Percentiles rank a stretch among this genome's conserved stretches.
Evolutionary conservation across 2,888 invertebrate species (phyloP).

Genomic region (Allygus modestus): DNA sequence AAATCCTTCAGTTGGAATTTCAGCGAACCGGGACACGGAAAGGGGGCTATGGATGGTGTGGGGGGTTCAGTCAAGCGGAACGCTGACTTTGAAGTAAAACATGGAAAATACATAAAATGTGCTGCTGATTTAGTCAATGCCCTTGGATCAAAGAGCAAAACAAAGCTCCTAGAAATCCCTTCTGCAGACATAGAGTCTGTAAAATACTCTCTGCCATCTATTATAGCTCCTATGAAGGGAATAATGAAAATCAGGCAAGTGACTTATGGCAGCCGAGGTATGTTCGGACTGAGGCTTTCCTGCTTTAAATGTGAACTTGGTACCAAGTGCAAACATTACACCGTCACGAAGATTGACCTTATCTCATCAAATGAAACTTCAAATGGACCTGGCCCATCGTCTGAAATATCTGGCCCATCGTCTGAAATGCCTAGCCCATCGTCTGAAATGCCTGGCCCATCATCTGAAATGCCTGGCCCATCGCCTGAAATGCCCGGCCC

Average conservation of each 20-base stretch:
- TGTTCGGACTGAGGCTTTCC: background rate
- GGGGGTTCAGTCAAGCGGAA: slow-evolving; percentile 32
- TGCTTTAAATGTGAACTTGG: background rate
- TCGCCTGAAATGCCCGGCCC: too few species aligned
- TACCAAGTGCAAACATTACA: background rate
- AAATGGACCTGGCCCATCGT: background rate
- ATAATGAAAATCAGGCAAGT: slow-evolving; percentile 30
- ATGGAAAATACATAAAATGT: slow-evolving; percentile 3
- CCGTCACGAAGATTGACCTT: background rate
- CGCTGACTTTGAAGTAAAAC: slow-evolving; percentile 26
- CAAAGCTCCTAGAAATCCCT: background rate
- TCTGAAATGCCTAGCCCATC: too few species aligned
- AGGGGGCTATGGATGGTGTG: slow-evolving; percentile 36
- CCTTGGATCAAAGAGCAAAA: background rate
- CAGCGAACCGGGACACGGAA: slow-evolving; percentile 44
- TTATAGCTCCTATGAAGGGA: background rate
- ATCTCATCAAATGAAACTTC: background rate
- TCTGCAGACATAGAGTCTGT: background rate
- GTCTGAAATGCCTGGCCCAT: too few species aligned
- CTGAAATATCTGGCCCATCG: background rate
- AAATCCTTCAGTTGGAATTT: slow-evolving; percentile 4
- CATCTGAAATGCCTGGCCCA: too few species aligned
- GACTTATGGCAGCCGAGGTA: background rate
- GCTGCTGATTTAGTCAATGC: background rate
- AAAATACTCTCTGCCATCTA: background rate